These are phyloP conservation scores for Bilobella aurantiaca DNA, from an alignment of 1,140 invertebrate species.

Conservation along the genomic window DNA sequence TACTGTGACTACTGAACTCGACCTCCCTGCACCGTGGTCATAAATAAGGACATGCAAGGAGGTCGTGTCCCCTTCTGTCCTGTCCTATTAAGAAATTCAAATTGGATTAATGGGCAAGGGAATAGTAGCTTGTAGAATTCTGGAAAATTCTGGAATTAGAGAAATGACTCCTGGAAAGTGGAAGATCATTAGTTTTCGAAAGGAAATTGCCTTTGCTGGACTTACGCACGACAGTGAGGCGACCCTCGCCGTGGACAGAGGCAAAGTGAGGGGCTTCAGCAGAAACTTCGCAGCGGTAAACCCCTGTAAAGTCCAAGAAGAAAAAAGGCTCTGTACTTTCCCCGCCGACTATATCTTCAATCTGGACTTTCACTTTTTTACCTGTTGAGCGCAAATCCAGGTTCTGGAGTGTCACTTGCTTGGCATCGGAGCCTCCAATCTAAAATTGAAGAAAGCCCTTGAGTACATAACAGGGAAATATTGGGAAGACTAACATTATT, in stretches of 20 bases:
- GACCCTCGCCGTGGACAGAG: slow-evolving; percentile 26
- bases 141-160: too few relatives aligned
- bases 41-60: neutral
- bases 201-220: slow-evolving; percentile 13
- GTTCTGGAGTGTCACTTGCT: slow-evolving; percentile 22
- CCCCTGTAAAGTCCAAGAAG: slow-evolving; percentile 3
- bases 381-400: slow-evolving; percentile 31
- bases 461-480: slow-evolving; percentile 4
- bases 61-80: neutral
- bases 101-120: slow-evolving; percentile 1
- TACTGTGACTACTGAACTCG: neutral
- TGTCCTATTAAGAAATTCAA: slow-evolving; percentile 5
- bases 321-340: neutral
- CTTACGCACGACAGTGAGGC: slow-evolving; percentile 34
- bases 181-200: neutral
- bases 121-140: too few relatives aligned
- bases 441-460: neutral
- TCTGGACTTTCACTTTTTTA: neutral
- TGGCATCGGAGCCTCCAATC: slow-evolving; percentile 25
- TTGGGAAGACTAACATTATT: neutral
- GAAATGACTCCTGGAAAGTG: too few relatives aligned
- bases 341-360: neutral
- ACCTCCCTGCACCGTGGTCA: neutral
- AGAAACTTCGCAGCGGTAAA: slow-evolving; percentile 34
- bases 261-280: slow-evolving; percentile 28